Percentiles rank a stretch among this genome's conserved stretches.
Evolutionary conservation across 2,888 invertebrate species (phyloP).

Genomic region (Epistrophe grossulariae): DNA sequence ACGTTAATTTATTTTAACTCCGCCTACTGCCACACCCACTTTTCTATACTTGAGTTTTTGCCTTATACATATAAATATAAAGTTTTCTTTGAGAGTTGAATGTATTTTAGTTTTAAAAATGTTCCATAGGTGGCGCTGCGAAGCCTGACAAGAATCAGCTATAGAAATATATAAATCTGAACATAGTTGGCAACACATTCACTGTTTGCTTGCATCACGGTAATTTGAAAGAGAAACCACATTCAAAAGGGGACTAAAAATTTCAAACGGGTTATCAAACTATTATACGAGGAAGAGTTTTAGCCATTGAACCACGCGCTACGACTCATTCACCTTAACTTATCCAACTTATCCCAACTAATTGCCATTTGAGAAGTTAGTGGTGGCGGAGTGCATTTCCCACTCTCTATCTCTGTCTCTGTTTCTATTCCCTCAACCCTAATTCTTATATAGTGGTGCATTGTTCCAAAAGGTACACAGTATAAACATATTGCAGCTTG

Average conservation of each 20-base stretch:
- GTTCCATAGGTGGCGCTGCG: too few species aligned
- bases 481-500: constrained; percentile 14
- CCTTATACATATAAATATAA: too few species aligned
- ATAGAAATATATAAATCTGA: not conserved
- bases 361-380: constrained; percentile 70
- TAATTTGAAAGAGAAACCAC: constrained; percentile 22
- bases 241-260: constrained; percentile 27
- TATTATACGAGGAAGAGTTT: constrained; percentile 45
- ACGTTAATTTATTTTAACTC: too few species aligned
- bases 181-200: constrained; percentile 25
- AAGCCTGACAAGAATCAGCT: too few species aligned
- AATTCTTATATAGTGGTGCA: not conserved
- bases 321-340: constrained; percentile 44
- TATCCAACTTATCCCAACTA: constrained; percentile 64
- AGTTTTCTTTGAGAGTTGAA: too few species aligned
- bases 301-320: constrained; percentile 39
- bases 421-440: not conserved
- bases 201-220: not conserved
- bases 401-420: not conserved
- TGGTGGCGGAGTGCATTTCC: constrained; percentile 54
- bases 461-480: constrained; percentile 6
- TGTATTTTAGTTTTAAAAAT: too few species aligned
- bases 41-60: too few species aligned
- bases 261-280: constrained; percentile 26
- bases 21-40: too few species aligned